phyloP scores from a whole-genome alignment of 2,113 vertebrate genomes.

The Potamarius usumacintae region DNA sequence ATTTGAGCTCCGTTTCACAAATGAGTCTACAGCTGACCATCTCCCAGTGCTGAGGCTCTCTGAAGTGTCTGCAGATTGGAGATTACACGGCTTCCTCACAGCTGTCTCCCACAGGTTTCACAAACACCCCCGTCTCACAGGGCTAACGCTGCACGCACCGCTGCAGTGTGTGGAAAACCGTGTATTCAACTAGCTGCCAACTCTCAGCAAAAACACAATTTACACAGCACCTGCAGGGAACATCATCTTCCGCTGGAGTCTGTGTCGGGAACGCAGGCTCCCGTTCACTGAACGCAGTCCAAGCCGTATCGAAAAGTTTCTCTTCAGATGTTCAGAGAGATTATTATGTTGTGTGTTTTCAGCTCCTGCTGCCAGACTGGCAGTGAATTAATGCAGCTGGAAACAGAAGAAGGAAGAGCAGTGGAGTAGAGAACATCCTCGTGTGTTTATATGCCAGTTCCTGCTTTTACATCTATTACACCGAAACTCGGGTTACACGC shows the following conservation, averaged over 20 bases:
- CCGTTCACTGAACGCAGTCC: not conserved
- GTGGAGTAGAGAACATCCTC: not conserved
- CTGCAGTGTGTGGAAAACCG: not conserved
- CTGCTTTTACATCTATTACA: not conserved
- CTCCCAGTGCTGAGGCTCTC: slow-evolving; percentile 2
- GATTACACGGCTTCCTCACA: not conserved
- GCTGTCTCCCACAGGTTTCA: slow-evolving; percentile 26
- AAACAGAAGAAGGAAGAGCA: slow-evolving; percentile 11
- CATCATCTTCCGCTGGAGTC: not conserved
- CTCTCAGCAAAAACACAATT: slow-evolving; percentile 36
- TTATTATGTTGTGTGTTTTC: not conserved
- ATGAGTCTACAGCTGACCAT: slow-evolving; percentile 12
- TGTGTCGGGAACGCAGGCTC: not conserved
- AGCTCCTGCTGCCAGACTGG: slow-evolving; percentile 1
- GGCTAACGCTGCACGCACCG: not conserved
- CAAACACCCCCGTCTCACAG: not conserved
- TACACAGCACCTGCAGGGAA: slow-evolving; percentile 9
- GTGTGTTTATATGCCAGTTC: not conserved
- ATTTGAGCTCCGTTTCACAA: slow-evolving; percentile 11
- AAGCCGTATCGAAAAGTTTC: slow-evolving; percentile 16
- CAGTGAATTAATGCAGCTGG: slow-evolving; percentile 16
- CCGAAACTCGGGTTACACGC: not conserved
- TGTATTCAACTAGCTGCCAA: not conserved
- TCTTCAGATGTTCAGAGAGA: slow-evolving; percentile 16
- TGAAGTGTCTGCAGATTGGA: not conserved